These are phyloP conservation scores for Peribatodes rhomboidaria DNA, from an alignment of 2,888 invertebrate genomes.

Conservation along the genomic window DNA sequence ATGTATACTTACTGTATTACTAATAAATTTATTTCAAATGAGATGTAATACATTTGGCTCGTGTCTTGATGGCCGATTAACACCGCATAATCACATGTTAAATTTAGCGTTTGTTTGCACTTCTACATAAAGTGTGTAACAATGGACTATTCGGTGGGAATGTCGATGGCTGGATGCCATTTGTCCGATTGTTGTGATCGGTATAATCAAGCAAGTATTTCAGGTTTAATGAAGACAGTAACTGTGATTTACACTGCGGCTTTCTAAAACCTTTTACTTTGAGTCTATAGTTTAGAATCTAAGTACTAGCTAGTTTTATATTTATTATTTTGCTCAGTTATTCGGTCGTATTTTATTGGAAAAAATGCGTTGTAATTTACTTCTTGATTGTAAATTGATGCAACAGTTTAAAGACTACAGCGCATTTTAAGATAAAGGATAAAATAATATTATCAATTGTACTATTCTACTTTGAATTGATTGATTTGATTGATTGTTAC, in stretches of 20 bases:
- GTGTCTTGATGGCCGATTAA: constrained; percentile 14
- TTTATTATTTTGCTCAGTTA: neutral
- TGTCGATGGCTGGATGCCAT: constrained; percentile 14
- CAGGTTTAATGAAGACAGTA: constrained; percentile 15
- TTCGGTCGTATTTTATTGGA: neutral
- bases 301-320: neutral
- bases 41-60: constrained; percentile 29
- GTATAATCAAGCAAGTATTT: constrained; percentile 19
- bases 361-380: no score
- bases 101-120: constrained; percentile 25
- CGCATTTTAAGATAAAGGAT: no score
- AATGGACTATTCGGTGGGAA: constrained; percentile 17
- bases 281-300: neutral
- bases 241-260: constrained; percentile 8
- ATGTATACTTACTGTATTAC: no score
- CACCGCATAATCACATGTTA: constrained; percentile 21
- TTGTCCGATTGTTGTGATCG: constrained; percentile 30
- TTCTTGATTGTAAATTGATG: no score
- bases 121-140: constrained; percentile 13
- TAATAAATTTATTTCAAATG: constrained; percentile 10
- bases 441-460: no score
- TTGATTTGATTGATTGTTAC: no score
- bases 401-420: no score
- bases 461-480: no score
- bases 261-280: constrained; percentile 35